Base-by-base conservation (phyloP, 2,888 invertebrate species). In the Ophion costatus region DNA sequence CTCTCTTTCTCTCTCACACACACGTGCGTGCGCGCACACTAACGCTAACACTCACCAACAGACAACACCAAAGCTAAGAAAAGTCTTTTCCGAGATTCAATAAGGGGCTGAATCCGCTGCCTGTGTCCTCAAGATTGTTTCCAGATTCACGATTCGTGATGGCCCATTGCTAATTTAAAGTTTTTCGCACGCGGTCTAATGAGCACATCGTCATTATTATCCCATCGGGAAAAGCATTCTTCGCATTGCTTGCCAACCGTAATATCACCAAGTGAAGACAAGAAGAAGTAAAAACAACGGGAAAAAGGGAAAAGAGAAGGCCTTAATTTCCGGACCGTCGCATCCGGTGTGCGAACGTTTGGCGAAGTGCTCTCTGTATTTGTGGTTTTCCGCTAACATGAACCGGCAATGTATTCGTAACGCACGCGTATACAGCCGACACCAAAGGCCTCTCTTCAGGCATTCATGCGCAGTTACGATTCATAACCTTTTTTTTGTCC, bases 381-480 rank as follows among this genome's bases (percentile, higher is more conserved):
- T n/a, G 33, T 24, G 11, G 51, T 64, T 56, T 80, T 77, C 51
- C 69, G 51, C 51, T 51, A 51, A 74, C 83, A 38, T 38, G 7
- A 38, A 51, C 17, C 51, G 51, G 17, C 51, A 51, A 51, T 51
- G 51, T 17, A 51, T 51, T 51, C 57, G 71, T 57, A 14, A 51
- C 38, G 45, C 22, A 45, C 22, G 42, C 67, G 63, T 81, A 64
- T 70, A 66, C 56, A 61, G 22, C 71, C 51, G 63, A 73, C 73
- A 56, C 80, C 82, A 76, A 79, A 77, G 29, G 81, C 75, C 82
- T 88, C 89, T 89, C 84, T 85, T 90, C 87, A 90, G 87, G 88
- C 89, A 92, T 92, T 92, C 91, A 92, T 91, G 89, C 89, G 89
- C 89, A 89, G 90, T 90, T 91, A 91, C 89, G 90, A 92, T 92